Evolutionary conservation across 2,888 invertebrate species (phyloP).

Genomic region (Himalopsyche anomala): DNA sequence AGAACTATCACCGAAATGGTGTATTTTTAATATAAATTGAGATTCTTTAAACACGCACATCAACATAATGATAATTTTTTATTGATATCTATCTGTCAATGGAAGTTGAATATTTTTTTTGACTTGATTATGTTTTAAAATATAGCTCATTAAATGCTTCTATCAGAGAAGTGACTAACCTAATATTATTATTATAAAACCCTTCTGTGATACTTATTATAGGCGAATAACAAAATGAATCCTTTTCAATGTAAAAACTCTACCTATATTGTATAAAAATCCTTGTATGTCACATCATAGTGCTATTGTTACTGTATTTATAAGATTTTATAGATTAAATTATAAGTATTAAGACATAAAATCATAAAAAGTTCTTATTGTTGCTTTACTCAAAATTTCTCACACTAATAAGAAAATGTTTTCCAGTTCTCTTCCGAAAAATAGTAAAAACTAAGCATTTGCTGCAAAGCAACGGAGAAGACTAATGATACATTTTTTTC

Average conservation of each 20-base stretch:
- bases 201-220: constrained; percentile 60
- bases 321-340: constrained; percentile 12
- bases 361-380: neutral
- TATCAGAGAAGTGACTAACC: constrained; percentile 22
- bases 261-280: constrained; percentile 25
- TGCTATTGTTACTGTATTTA: constrained; percentile 30
- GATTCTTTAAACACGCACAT: constrained; percentile 18
- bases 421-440: neutral
- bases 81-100: neutral
- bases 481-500: no score
- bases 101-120: neutral
- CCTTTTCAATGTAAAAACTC: constrained; percentile 46
- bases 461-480: neutral
- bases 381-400: neutral
- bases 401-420: neutral
- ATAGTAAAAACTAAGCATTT: neutral
- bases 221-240: constrained; percentile 60
- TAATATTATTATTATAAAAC: constrained; percentile 48
- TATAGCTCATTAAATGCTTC: constrained; percentile 29
- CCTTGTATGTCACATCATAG: constrained; percentile 32
- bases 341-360: neutral
- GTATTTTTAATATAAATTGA: neutral
- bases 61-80: neutral
- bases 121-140: neutral
- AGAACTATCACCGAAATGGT: no score